Evolutionary conservation across 2,888 invertebrate species (phyloP), one percentile per base, ranked within the genome.

Genomic region (Vanessa cardui): DNA sequence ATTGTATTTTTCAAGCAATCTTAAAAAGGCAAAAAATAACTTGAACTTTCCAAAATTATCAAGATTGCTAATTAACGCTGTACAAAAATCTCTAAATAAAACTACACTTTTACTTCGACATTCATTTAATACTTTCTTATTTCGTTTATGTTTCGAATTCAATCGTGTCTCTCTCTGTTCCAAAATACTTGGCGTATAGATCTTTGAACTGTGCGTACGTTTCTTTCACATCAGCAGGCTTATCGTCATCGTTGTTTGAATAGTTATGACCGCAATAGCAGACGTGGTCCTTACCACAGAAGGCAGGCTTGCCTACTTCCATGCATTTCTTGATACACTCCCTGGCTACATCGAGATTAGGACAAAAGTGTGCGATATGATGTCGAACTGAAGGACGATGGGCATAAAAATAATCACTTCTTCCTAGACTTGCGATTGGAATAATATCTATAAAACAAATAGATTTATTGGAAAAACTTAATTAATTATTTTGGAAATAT

Each of bases 321-420:
- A 87, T 83, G 59, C 92, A 92, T 20, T 73, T 82, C 21, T 75
- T 75, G n/a, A 92, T 90, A 52, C 92, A 92, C 2, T 58, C 1
- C 21, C 87, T 78, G 0, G 91, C 92, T 8, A 73, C 49, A 0
- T 84, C 78, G 0, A 91, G 72, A 62, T 87, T 80, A 0, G 89
- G 85, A 44, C 92, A 92, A 73, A 92, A 91, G 67, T 92, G 92
- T 0, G 90, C 88, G 2, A 92, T 91, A 44, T 92, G 90, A 62
- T 92, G 92, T 2, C 90, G 79, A 1, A 86, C 61, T 0, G 73
- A 39, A 26, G 85, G 79, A 1, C 71, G 76, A 0, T 58, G 33
- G 7, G 63, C 39, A 33, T 69, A 26, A 4, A 59, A 18, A 0
- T 21, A 21, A 1, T 49, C 15, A 18, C 45, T 26, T 44, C 16